Evolutionary conservation across 2,888 invertebrate genomes (phyloP), one percentile per base, ranked within the genome.

Genomic region (Lasioglossum calceatum): DNA sequence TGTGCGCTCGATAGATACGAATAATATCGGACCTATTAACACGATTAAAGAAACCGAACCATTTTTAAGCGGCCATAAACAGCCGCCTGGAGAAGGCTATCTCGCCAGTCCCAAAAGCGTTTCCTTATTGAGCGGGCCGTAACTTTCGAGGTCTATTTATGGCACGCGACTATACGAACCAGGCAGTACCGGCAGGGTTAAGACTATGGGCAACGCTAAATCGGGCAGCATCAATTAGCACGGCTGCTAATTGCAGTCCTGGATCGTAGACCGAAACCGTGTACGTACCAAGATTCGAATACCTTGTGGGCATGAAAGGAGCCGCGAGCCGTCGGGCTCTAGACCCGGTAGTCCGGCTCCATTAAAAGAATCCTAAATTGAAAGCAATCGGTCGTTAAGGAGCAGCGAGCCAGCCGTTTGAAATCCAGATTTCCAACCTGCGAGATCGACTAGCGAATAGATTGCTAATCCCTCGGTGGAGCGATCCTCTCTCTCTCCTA

Each of bases 331-430:
- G 47, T 47, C 16, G 36, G 39, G 8, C 3, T 3, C 10, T 10
- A 19, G 32, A 67, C 32, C 8, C 16, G 19, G 54, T 2, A 42
- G 75, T 27, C 27, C 4, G 5, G 23, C 12, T 77, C 47, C 64
- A 47, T 84, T 77, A 67, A 82, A 84, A 84, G 82, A 82, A 82
- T 61, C 44, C 77, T 70, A 84, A 84, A 84, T 84, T 82, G 84
- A 84, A 82, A 70, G 73, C 84, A 73, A 58, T 75, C 70, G 83
- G 61, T 84, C 83, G 79, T 85, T 84, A 67, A 79, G 70, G 32
- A 32, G 44, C 76, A 32, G 50, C 36, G 75, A 79, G 73, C 36
- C 58, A 27, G 42, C 64, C 80, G 79, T 74, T 77, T 50, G 75
- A 78, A 81, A 85, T 85, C 80, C 86, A 78, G 81, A 86, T 81